Conservation (phyloP, 2,888 invertebrate species). For the Latrodectus elegans region DNA sequence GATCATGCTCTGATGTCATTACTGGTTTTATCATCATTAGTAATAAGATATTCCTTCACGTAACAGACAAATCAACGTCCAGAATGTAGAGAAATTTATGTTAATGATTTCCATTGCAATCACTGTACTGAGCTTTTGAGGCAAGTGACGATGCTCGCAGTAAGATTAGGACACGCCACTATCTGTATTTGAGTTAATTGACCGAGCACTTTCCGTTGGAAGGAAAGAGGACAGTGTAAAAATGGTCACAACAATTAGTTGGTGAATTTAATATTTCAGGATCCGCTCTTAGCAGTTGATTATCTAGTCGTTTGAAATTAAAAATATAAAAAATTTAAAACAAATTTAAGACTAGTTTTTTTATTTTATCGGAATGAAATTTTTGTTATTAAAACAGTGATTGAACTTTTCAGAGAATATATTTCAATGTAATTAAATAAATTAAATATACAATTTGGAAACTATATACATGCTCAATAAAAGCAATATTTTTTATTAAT, state of each 20-base stretch:
- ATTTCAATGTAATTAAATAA: too few relatives aligned
- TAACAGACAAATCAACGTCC: slow-evolving; percentile 47
- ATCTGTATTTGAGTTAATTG: slow-evolving; percentile 44
- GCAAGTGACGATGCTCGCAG: slow-evolving; percentile 28
- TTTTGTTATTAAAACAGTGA: too few relatives aligned
- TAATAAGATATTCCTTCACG: slow-evolving; percentile 44
- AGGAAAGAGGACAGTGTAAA: slow-evolving; percentile 8
- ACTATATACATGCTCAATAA: too few relatives aligned
- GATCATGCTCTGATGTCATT: slow-evolving; percentile 50
- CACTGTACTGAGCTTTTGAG: slow-evolving; percentile 29
- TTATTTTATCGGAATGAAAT: too few relatives aligned
- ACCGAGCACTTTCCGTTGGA: slow-evolving; percentile 27
- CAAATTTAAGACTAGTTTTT: too few relatives aligned
- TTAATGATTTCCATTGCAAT: slow-evolving; percentile 55
- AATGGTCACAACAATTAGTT: slow-evolving; percentile 4
- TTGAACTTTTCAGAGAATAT: too few relatives aligned
- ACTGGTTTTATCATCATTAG: slow-evolving; percentile 60
- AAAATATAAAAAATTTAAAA: too few relatives aligned
- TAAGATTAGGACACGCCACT: slow-evolving; percentile 35
- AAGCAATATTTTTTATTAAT: too few relatives aligned
- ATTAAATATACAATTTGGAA: too few relatives aligned
- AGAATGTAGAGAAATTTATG: slow-evolving; percentile 60
- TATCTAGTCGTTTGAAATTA: too few relatives aligned
- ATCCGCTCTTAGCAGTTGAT: too few relatives aligned
- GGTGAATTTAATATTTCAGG: too few relatives aligned